Evolutionary conservation across 2,888 invertebrate species (phyloP).

Genomic region (Caradrina clavipalpis): DNA sequence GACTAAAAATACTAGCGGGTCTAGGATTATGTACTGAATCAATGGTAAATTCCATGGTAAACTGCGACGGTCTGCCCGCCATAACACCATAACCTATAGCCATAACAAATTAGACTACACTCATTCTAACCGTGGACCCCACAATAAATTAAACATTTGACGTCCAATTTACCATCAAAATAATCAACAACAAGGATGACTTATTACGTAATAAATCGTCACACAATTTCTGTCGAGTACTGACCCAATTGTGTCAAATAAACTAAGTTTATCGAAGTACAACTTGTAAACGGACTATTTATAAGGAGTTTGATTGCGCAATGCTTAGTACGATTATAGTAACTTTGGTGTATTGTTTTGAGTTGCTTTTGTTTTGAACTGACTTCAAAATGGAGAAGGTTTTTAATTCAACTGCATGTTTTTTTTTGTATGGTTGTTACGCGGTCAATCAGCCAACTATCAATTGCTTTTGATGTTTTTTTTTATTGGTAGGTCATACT

Average conservation of each 20-base stretch:
- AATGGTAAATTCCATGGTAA: no score
- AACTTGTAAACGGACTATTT: slow-evolving; percentile 40
- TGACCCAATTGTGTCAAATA: slow-evolving; percentile 44
- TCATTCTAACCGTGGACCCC: slow-evolving; percentile 1
- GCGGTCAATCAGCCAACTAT: no score
- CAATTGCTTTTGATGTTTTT: no score
- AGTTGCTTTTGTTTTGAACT: slow-evolving; percentile 11
- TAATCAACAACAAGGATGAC: slow-evolving; percentile 26
- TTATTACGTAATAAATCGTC: slow-evolving; percentile 59
- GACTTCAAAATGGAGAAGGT: no score
- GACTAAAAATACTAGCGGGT: no score
- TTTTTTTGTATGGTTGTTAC: no score
- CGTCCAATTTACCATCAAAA: slow-evolving; percentile 44
- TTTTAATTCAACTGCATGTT: no score
- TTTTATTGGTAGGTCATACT: no score
- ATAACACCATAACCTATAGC: no score
- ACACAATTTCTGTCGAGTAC: slow-evolving; percentile 41
- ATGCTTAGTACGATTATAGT: slow-evolving; percentile 28
- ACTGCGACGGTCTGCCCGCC: no score
- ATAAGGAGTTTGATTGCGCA: slow-evolving; percentile 42
- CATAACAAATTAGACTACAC: not conserved
- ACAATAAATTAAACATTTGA: slow-evolving; percentile 20
- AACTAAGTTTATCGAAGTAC: slow-evolving; percentile 49
- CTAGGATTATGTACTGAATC: no score
- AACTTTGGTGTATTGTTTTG: slow-evolving; percentile 11